Percentiles rank a stretch among this genome's conserved stretches.
Evolutionary conservation across 2,113 vertebrate species (phyloP).

Genomic region (Sclerurus mexicanus): DNA sequence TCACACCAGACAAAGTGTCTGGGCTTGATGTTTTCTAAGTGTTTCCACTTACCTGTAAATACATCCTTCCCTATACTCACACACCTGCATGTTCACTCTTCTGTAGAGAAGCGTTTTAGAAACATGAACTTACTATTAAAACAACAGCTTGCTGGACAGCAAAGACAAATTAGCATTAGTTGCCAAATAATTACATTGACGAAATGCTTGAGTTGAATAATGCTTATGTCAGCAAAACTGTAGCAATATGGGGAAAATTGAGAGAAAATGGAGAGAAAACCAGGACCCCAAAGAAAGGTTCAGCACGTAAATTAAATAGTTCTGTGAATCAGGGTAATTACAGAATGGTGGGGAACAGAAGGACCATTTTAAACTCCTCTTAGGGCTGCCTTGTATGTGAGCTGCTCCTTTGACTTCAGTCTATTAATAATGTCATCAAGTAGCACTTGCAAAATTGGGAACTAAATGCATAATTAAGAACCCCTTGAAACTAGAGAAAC

Average conservation of each 20-base stretch:
- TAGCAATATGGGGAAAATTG: background rate
- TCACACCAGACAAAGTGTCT: background rate
- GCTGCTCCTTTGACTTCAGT: background rate
- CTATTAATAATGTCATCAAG: background rate
- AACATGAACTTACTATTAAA: background rate
- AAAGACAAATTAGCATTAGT: background rate
- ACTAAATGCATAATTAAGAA: background rate
- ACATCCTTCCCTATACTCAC: background rate
- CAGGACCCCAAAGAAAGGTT: background rate
- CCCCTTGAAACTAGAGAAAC: background rate
- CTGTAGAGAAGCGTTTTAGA: background rate
- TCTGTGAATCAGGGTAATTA: background rate
- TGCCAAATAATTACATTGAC: background rate
- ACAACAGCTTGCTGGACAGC: background rate
- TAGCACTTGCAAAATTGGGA: background rate
- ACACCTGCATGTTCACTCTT: background rate
- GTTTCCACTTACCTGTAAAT: background rate
- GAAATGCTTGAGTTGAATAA: background rate
- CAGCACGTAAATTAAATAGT: background rate
- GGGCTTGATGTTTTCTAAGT: background rate
- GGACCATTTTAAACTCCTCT: background rate
- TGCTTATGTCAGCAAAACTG: background rate
- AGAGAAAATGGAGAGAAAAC: background rate
- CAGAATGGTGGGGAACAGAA: background rate
- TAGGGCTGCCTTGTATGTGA: rapidly evolving